Evolutionary conservation across 2,888 invertebrate species (phyloP).

Genomic region (Oxystoma pomonae): DNA sequence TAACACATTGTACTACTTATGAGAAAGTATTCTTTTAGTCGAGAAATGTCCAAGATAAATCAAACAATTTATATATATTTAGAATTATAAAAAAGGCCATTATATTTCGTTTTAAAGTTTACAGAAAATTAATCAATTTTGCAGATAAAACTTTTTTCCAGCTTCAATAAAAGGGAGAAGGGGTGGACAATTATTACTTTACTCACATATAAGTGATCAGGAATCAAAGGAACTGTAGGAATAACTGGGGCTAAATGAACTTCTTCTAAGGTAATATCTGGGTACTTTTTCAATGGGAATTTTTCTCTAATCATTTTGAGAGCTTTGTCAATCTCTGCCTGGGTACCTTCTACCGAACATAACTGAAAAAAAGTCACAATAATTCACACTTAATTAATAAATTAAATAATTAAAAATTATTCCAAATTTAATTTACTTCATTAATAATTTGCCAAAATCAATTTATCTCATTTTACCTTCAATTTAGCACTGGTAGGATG

Average conservation of each 20-base stretch:
- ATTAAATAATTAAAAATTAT: too few species aligned
- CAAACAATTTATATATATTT: too few species aligned
- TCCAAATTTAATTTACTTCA: too few species aligned
- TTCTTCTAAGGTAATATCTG: conserved; percentile 69
- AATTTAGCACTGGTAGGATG: conserved; percentile 67
- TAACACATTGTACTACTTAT: too few species aligned
- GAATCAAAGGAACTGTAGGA: conserved; percentile 39
- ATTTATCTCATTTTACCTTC: conserved; percentile 59
- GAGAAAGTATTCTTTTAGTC: too few species aligned
- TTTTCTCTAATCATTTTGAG: conserved; percentile 79
- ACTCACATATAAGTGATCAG: conserved; percentile 44
- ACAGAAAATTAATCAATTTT: conserved; percentile 7
- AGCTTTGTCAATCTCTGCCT: conserved; percentile 75
- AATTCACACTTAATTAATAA: too few species aligned
- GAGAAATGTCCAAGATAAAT: too few species aligned
- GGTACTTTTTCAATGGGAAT: conserved; percentile 78
- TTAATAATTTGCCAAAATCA: too few species aligned
- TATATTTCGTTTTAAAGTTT: background rate
- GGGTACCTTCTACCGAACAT: conserved; percentile 57
- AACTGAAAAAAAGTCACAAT: conserved; percentile 45
- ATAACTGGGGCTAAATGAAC: conserved; percentile 46
- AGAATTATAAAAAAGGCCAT: conserved; percentile 7
- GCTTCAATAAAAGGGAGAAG: too few species aligned
- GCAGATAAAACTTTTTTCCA: too few species aligned
- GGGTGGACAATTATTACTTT: too few species aligned